These are phyloP conservation scores for Rhineura floridana DNA, from an alignment of 2,113 vertebrate species.

Conservation along the genomic window DNA sequence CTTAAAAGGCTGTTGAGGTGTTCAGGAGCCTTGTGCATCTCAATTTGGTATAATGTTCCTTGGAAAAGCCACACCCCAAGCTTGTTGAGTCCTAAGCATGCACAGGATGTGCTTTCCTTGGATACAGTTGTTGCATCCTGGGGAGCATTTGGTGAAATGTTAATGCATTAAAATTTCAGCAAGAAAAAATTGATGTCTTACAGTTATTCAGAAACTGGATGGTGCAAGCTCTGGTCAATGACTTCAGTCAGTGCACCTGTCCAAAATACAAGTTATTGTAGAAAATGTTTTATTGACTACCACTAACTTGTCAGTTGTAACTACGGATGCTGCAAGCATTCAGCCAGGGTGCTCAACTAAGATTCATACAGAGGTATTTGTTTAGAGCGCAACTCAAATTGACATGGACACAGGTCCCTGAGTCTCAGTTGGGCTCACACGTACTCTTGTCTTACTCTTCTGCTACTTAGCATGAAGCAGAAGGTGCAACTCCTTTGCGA, in stretches of 20 bases:
- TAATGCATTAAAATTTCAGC: too few species aligned
- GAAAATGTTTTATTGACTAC: background rate
- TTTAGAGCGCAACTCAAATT: background rate
- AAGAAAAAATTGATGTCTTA: too few species aligned
- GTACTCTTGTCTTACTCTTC: background rate
- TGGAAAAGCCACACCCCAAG: background rate
- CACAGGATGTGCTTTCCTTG: background rate
- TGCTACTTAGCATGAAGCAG: background rate
- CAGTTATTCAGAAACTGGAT: too few species aligned
- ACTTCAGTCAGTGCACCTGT: too few species aligned
- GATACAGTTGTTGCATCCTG: background rate
- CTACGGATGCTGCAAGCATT: background rate
- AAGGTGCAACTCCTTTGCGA: background rate
- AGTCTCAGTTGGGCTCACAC: background rate
- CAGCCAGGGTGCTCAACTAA: background rate
- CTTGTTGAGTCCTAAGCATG: background rate
- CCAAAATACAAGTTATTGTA: too few species aligned
- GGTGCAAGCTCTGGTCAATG: too few species aligned
- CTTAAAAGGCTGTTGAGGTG: too few species aligned
- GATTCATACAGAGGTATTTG: background rate
- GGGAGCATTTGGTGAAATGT: background rate
- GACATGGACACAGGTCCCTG: too few species aligned
- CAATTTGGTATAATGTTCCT: background rate
- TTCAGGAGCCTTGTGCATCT: background rate
- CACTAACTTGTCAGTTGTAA: background rate